phyloP scores from a whole-genome alignment of 2,113 vertebrate species.

The Nyctibius bracteatus region DNA sequence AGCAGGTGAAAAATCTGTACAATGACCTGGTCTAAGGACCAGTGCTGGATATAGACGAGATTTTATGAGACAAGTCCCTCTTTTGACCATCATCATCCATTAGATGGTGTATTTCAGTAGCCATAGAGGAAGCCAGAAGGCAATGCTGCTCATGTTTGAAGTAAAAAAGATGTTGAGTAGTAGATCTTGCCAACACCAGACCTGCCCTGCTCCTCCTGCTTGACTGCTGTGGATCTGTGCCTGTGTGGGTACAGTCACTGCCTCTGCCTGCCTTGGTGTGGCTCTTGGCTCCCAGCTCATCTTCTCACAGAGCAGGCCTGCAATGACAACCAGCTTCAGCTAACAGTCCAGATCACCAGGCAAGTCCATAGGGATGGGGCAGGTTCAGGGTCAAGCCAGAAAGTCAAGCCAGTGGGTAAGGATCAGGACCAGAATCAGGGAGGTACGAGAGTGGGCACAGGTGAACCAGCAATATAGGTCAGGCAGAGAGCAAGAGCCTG shows the following conservation, averaged over 20 bases:
- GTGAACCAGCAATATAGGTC: background rate
- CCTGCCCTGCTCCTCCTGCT: background rate
- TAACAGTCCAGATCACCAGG: background rate
- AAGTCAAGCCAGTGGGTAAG: background rate
- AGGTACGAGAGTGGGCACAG: background rate
- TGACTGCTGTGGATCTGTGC: background rate
- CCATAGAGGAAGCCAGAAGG: background rate
- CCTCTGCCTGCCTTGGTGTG: background rate
- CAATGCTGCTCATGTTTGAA: background rate
- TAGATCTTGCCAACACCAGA: background rate
- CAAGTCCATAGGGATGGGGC: background rate
- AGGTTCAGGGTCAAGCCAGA: background rate
- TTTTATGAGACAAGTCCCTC: background rate
- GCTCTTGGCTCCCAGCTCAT: background rate
- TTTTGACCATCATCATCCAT: background rate
- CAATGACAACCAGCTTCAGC: background rate
- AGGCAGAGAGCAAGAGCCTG: background rate
- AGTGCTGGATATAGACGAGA: background rate
- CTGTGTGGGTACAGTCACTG: background rate
- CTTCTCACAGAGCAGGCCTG: background rate
- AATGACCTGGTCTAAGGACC: background rate
- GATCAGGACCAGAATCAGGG: background rate
- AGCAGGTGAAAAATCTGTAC: background rate
- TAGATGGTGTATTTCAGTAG: background rate
- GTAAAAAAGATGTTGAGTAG: background rate